These are phyloP conservation scores for Toxotes jaculatrix DNA, from an alignment of 2,113 vertebrate species.

Conservation along the genomic window DNA sequence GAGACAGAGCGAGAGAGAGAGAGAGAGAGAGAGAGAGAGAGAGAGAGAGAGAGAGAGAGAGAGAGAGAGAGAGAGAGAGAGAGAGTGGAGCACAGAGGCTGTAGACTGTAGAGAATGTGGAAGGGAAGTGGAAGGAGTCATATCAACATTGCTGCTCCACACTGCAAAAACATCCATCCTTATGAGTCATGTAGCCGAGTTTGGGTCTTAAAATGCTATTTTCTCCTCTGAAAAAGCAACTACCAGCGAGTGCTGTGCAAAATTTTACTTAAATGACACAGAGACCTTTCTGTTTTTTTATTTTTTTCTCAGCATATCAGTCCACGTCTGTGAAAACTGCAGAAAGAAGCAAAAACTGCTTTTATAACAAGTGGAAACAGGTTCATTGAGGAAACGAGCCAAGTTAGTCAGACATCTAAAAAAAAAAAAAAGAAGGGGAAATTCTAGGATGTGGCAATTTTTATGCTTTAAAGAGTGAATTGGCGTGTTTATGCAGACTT, in stretches of 20 bases:
- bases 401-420: background rate
- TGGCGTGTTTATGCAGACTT: slow-evolving; percentile 13
- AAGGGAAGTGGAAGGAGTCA: slow-evolving; percentile 43
- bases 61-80: slow-evolving; percentile 12
- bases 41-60: background rate
- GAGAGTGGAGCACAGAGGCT: slow-evolving; percentile 17
- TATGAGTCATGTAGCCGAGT: slow-evolving; percentile 57
- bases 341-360: slow-evolving; percentile 4
- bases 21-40: slow-evolving; percentile 3
- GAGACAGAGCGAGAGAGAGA: slow-evolving; percentile 13
- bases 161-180: slow-evolving; percentile 50
- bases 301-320: slow-evolving; percentile 3
- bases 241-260: background rate
- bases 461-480: slow-evolving; percentile 1
- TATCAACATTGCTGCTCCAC: slow-evolving; percentile 30
- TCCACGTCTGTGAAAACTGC: slow-evolving; percentile 24
- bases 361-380: slow-evolving; percentile 35
- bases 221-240: slow-evolving; percentile 48
- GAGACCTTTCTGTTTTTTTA: background rate
- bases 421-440: slow-evolving; percentile 5
- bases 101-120: slow-evolving; percentile 40
- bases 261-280: slow-evolving; percentile 24
- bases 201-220: slow-evolving; percentile 32
- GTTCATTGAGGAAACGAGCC: slow-evolving; percentile 31
- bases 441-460: slow-evolving; percentile 25